phyloP scores from a whole-genome alignment of 1,140 invertebrate species.

The Sitophilus oryzae region DNA sequence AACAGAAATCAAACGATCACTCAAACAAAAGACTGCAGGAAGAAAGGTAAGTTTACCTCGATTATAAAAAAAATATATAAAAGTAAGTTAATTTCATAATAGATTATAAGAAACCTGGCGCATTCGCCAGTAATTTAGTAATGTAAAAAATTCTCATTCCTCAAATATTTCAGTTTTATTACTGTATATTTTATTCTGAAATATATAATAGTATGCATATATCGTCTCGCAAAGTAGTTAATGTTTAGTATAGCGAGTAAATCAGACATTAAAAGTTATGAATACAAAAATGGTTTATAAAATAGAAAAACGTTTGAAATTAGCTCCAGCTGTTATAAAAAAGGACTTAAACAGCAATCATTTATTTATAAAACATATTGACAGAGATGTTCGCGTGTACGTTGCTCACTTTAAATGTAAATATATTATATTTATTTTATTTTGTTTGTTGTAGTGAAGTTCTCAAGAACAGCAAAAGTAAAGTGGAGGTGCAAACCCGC shows the following conservation, averaged over 20 bases:
- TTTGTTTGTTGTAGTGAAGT: conserved; percentile 19
- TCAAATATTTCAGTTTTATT: too few species aligned
- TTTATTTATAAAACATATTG: conserved; percentile 14
- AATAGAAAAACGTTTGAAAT: conserved; percentile 20
- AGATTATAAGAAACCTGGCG: neutral
- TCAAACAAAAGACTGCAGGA: neutral
- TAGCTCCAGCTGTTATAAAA: conserved; percentile 22
- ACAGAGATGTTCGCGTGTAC: conserved; percentile 22
- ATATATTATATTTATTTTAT: conserved; percentile 7
- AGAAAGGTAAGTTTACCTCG: neutral
- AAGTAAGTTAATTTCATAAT: too few species aligned
- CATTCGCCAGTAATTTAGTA: neutral
- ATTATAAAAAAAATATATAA: neutral
- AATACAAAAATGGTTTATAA: too few species aligned
- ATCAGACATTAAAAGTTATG: too few species aligned
- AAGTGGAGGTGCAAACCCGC: conserved; percentile 3
- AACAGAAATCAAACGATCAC: neutral
- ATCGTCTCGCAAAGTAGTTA: too few species aligned
- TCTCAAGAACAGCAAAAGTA: neutral
- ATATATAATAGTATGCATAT: too few species aligned
- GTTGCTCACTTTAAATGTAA: neutral
- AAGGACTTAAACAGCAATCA: conserved; percentile 3
- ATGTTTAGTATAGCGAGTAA: too few species aligned
- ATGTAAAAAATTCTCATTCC: too few species aligned
- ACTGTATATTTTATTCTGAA: too few species aligned